These are phyloP conservation scores for Drosophila dunni DNA, from an alignment of 1,140 invertebrate species.

Conservation along the genomic window DNA sequence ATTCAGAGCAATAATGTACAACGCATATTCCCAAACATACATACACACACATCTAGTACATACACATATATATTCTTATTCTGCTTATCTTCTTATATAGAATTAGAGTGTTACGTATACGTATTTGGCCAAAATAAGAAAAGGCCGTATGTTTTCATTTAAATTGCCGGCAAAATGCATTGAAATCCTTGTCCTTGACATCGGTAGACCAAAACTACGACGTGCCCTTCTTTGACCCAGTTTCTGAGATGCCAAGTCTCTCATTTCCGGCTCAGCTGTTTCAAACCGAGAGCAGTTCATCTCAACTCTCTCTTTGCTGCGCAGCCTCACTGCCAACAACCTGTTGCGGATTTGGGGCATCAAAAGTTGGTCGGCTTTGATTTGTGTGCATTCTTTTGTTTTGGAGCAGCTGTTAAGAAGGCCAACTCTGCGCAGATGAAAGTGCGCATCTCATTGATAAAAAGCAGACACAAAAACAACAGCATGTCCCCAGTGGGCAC, in stretches of 20 bases:
- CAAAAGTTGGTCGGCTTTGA: slow-evolving; percentile 22
- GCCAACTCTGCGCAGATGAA: slow-evolving; percentile 49
- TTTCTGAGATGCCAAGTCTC: slow-evolving; percentile 24
- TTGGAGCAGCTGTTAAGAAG: slow-evolving; percentile 51
- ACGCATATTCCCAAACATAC: slow-evolving; percentile 50
- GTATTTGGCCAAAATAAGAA: slow-evolving; percentile 26
- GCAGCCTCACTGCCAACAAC: slow-evolving; percentile 67
- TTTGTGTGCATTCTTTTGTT: slow-evolving; percentile 1
- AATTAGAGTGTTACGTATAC: slow-evolving; percentile 9
- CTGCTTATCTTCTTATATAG: slow-evolving; percentile 8
- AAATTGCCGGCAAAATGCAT: slow-evolving; percentile 13
- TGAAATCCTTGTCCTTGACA: slow-evolving; percentile 70
- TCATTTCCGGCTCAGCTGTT: slow-evolving; percentile 47
- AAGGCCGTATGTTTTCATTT: slow-evolving; percentile 5
- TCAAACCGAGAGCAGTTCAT: slow-evolving; percentile 30
- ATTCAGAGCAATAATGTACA: slow-evolving; percentile 81
- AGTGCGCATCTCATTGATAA: slow-evolving; percentile 74
- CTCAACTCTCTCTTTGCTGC: slow-evolving; percentile 38
- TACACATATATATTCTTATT: slow-evolving; percentile 1
- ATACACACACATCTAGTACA: slow-evolving; percentile 16
- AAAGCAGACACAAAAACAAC: not conserved
- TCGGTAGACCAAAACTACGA: slow-evolving; percentile 22
- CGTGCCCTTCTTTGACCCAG: slow-evolving; percentile 58
- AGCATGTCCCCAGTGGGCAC: not conserved
- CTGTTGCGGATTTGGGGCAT: slow-evolving; percentile 46